A percentile compares a stretch with the other conserved stretches of the same genome.
phyloP scores from a whole-genome alignment of 2,113 vertebrate genomes.

The Oreochromis tanganicae region DNA sequence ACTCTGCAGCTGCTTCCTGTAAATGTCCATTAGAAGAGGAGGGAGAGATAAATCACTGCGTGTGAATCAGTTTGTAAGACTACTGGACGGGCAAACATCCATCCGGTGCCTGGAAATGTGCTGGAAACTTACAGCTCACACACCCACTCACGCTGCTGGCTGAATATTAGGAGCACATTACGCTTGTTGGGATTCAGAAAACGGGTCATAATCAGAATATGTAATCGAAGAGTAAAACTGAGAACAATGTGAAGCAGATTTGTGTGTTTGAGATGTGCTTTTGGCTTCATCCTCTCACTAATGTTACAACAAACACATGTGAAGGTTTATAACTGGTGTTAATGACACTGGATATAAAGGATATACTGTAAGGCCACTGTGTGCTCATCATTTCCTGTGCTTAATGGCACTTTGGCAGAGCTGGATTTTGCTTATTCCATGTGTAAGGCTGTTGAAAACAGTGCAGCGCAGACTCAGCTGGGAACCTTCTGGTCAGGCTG shows the following conservation, averaged over 20 bases:
- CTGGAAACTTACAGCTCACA: not conserved
- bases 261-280: not conserved
- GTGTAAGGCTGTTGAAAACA: not conserved
- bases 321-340: rapidly evolving
- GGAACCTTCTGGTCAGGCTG: not conserved
- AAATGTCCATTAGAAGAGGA: not conserved
- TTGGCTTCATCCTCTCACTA: not conserved
- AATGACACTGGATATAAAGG: not conserved
- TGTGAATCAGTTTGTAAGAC: not conserved
- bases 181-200: not conserved
- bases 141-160: not conserved
- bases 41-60: not conserved
- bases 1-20: not conserved
- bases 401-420: not conserved
- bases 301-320: not conserved
- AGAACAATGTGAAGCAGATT: not conserved
- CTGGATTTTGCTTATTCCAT: not conserved
- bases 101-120: not conserved
- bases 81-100: not conserved
- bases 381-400: not conserved
- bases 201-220: not conserved
- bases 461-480: rapidly evolving
- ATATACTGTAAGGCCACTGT: not conserved
- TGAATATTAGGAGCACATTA: not conserved
- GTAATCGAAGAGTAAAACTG: not conserved